Conservation (phyloP, 2,113 vertebrate genomes). For the Microcebus lehilahytsara region DNA sequence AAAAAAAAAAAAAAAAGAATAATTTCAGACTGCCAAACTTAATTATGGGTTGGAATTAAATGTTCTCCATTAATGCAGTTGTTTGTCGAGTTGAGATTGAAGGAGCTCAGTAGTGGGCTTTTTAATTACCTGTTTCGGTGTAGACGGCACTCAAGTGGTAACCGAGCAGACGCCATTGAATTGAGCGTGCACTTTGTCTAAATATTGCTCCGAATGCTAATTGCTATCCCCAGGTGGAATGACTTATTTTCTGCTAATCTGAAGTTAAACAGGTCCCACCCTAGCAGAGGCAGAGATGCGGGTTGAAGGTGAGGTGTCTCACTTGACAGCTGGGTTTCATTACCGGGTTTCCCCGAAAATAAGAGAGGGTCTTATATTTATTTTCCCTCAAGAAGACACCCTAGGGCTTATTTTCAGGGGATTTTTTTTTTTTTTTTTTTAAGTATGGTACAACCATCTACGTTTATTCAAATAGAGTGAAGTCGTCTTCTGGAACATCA, state of each 20-base stretch:
- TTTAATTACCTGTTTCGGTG: constrained; percentile 73
- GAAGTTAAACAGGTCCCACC: constrained; percentile 32
- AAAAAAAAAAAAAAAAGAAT: constrained; percentile 50
- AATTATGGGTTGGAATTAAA: constrained; percentile 79
- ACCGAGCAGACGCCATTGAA: constrained; percentile 67
- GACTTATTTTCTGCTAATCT: constrained; percentile 55
- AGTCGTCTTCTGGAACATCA: too few species aligned
- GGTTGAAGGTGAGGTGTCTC: background rate
- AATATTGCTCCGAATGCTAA: constrained; percentile 76
- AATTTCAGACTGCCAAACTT: constrained; percentile 77
- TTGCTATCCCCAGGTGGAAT: constrained; percentile 51
- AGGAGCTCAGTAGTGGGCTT: constrained; percentile 69
- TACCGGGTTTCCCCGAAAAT: too few species aligned
- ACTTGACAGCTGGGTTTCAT: background rate
- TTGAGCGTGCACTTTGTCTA: constrained; percentile 62
- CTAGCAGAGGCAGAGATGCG: background rate
- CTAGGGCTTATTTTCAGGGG: too few species aligned
- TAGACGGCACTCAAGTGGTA: constrained; percentile 66
- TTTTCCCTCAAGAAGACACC: too few species aligned
- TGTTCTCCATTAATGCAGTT: constrained; percentile 76
- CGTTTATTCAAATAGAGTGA: too few species aligned
- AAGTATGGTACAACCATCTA: too few species aligned
- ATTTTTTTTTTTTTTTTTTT: too few species aligned
- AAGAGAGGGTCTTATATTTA: too few species aligned
- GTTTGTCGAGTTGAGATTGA: constrained; percentile 70